phyloP scores from a whole-genome alignment of 2,113 vertebrate genomes.

The Anthoscopus minutus region DNA sequence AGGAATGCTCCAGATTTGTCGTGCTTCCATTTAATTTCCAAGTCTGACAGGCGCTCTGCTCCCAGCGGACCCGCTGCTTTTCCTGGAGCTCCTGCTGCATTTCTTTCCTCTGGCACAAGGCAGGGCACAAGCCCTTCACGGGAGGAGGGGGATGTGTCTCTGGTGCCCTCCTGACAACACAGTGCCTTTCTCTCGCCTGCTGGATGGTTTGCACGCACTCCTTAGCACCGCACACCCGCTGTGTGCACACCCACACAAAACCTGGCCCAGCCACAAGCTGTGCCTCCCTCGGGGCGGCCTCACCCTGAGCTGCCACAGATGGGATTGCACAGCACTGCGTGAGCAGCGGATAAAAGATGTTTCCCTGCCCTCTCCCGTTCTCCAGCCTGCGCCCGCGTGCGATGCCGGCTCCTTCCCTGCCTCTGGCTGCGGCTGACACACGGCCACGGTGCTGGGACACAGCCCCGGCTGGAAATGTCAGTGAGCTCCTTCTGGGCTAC shows the following conservation, averaged over 20 bases:
- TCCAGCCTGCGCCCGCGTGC: accelerated
- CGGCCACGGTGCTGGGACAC: not conserved
- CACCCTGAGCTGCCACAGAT: not conserved
- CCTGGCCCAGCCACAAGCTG: not conserved
- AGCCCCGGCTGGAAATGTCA: not conserved
- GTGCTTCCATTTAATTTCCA: constrained; percentile 24
- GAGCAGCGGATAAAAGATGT: not conserved
- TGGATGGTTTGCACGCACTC: not conserved
- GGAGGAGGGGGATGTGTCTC: not conserved
- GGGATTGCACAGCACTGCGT: not conserved
- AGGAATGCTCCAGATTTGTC: constrained; percentile 39
- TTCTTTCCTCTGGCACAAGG: not conserved
- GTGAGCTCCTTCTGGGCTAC: not conserved
- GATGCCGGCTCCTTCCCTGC: not conserved
- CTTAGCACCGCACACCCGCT: not conserved
- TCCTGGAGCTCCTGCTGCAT: not conserved
- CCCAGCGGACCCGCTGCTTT: not conserved
- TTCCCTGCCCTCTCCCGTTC: not conserved
- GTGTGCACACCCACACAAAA: not conserved
- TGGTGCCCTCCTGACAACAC: not conserved
- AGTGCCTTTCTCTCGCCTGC: not conserved
- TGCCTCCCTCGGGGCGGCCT: not conserved
- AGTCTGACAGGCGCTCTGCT: not conserved
- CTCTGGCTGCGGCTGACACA: not conserved
- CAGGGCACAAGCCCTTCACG: not conserved